phyloP scores from a whole-genome alignment of 1,140 invertebrate genomes.

The Thalassaphorura encarpata region DNA sequence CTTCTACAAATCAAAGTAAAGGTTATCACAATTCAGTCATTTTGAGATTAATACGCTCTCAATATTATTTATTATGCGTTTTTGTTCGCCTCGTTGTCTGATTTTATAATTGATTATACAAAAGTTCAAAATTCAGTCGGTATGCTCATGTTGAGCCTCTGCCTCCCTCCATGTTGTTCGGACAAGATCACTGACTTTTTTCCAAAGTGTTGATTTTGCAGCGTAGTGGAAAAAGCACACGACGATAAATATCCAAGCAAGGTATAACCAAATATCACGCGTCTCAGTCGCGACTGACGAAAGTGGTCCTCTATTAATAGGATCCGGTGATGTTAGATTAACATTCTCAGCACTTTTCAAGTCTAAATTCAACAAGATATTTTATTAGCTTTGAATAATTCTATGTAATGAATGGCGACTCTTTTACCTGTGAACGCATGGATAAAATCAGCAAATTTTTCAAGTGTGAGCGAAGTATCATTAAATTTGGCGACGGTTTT shows the following conservation, averaged over 20 bases:
- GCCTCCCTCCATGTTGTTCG: slow-evolving; percentile 83
- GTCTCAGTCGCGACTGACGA: slow-evolving; percentile 57
- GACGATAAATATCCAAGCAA: slow-evolving; percentile 77
- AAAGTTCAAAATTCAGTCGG: slow-evolving; percentile 40
- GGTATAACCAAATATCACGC: slow-evolving; percentile 67
- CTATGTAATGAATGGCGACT: neutral
- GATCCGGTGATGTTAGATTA: no score
- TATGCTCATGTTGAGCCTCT: slow-evolving; percentile 67
- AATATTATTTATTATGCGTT: no score
- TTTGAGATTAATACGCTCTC: no score
- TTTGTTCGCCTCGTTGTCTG: no score
- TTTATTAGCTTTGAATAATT: neutral
- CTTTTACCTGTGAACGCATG: slow-evolving; percentile 56
- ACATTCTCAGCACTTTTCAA: neutral
- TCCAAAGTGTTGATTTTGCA: slow-evolving; percentile 64
- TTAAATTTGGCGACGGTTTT: slow-evolving; percentile 77
- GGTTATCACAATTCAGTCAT: no score
- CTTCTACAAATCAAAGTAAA: no score
- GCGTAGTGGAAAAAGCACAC: slow-evolving; percentile 66
- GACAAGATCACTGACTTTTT: slow-evolving; percentile 67
- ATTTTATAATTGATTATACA: no score
- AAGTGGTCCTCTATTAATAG: slow-evolving; percentile 64
- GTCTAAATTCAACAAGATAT: neutral
- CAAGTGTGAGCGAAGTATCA: slow-evolving; percentile 65
- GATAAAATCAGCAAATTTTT: slow-evolving; percentile 71